These are phyloP conservation scores for Trichoplusia ni DNA, from an alignment of 1,140 invertebrate genomes.

Conservation along the genomic window DNA sequence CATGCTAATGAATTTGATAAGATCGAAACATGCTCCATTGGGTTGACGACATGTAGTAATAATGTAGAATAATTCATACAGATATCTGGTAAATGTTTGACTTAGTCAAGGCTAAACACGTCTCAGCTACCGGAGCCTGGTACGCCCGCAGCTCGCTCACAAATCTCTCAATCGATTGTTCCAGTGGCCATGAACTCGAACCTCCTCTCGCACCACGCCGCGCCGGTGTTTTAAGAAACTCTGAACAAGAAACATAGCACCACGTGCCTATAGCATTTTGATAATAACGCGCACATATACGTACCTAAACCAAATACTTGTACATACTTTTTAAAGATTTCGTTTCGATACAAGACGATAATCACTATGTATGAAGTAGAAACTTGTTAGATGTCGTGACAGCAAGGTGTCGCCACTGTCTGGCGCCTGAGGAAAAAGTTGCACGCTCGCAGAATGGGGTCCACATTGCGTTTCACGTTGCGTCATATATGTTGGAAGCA, in stretches of 20 bases:
- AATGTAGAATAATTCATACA: neutral
- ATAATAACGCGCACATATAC: slow-evolving; percentile 7
- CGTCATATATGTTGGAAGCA: slow-evolving; percentile 43
- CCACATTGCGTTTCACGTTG: slow-evolving; percentile 65
- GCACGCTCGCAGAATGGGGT: slow-evolving; percentile 43
- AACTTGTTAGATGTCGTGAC: slow-evolving; percentile 45
- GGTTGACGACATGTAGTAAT: too few relatives aligned
- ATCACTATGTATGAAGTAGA: slow-evolving; percentile 62
- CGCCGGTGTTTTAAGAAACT: slow-evolving; percentile 53
- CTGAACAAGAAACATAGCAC: slow-evolving; percentile 48
- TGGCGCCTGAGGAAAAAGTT: slow-evolving; percentile 63
- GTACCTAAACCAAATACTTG: too few relatives aligned
- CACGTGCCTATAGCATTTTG: slow-evolving; percentile 37
- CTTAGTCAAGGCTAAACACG: slow-evolving; percentile 35
- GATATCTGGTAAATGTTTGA: neutral
- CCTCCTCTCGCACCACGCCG: slow-evolving; percentile 44
- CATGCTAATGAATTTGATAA: too few relatives aligned
- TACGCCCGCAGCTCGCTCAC: slow-evolving; percentile 42
- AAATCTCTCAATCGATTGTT: slow-evolving; percentile 72
- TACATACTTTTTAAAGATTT: too few relatives aligned
- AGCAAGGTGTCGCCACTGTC: slow-evolving; percentile 48
- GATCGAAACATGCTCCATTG: too few relatives aligned
- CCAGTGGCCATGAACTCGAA: slow-evolving; percentile 68
- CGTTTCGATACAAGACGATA: slow-evolving; percentile 28
- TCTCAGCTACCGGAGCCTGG: slow-evolving; percentile 31